Percentiles rank a stretch among this genome's conserved stretches.
Conservation (phyloP, 2,888 invertebrate genomes). For the Lithodes maja region DNA sequence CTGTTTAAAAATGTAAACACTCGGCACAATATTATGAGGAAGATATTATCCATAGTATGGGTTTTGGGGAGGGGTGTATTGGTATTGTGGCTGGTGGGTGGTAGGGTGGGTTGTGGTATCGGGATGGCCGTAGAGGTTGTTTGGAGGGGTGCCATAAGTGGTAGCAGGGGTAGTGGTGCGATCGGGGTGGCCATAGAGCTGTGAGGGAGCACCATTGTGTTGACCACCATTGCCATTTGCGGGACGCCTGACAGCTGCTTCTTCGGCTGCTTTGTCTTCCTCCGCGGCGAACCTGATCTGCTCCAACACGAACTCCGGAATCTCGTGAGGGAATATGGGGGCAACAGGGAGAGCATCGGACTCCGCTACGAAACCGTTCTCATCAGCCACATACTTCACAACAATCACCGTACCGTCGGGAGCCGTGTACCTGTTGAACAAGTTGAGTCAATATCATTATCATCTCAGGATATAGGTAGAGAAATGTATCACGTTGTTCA, state of each 20-base stretch:
- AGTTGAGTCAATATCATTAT: background rate
- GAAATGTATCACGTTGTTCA: too few relatives aligned
- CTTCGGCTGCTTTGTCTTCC: background rate
- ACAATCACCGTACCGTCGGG: background rate
- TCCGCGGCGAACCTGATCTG: background rate
- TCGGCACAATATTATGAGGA: too few relatives aligned
- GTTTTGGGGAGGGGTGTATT: too few relatives aligned
- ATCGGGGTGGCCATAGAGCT: background rate
- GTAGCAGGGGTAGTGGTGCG: too few relatives aligned
- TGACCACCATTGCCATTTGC: too few relatives aligned
- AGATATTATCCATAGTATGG: too few relatives aligned
- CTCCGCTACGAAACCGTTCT: constrained; percentile 6
- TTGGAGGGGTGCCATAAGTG: background rate
- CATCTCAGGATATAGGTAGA: too few relatives aligned
- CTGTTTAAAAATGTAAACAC: too few relatives aligned
- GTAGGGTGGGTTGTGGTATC: too few relatives aligned
- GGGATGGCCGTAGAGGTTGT: too few relatives aligned
- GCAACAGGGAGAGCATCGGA: constrained; percentile 6
- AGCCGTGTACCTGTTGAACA: background rate
- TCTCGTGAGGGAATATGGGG: constrained; percentile 10
- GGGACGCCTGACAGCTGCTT: background rate
- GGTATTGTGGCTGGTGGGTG: too few relatives aligned
- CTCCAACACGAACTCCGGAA: background rate
- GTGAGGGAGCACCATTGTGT: background rate
- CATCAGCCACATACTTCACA: constrained; percentile 13